Base-by-base conservation (phyloP, 2,888 invertebrate species). In the Leptarthrus brevirostris region DNA sequence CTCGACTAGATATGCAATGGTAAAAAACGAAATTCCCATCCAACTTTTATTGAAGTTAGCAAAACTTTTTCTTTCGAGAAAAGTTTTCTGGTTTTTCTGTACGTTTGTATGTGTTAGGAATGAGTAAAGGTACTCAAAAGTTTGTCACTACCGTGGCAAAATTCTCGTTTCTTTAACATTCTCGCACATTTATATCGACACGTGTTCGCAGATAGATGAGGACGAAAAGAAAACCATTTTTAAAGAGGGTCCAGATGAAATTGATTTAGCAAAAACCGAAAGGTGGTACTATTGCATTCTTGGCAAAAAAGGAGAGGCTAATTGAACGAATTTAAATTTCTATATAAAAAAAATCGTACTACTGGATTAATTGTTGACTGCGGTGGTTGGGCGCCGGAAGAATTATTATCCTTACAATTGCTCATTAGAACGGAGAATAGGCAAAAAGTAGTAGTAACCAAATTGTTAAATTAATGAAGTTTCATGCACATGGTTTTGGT, bases 1-100 rank as follows among this genome's bases (percentile, higher is more conserved):
- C 44, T 64, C 16, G 64, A 14, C 64, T 44, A 64, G 64, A 64
- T 64, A 64, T 64, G 64, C 47, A 64, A 18, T 64, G 44, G 22
- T 64, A 64, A 64, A 64, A 64, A 64, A 64, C 64, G 44, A 44
- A 64, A 64, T 64, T 64, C 64, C 64, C 64, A 64, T 44, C 64
- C 44, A 64, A 64, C 64, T 40, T 64, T 36, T 40, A 64, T 47
- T 44, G 36, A 64, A 64, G 64, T 64, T 64, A 47, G 64, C 18
- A 64, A 64, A 64, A 64, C 64, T 64, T 64, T 64, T 64, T 64
- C 64, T 64, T 64, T 44, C 64, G 12, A 14, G 64, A 22, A 64
- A 64, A 64, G 44, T 64, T 64, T 44, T 64, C 44, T 44, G 64
- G 64, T 64, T 64, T 58, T 64, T 64, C 64, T 54, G 54, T 26